Evolutionary conservation across 2,113 vertebrate genomes (phyloP).

Genomic region (Donacobius atricapilla): DNA sequence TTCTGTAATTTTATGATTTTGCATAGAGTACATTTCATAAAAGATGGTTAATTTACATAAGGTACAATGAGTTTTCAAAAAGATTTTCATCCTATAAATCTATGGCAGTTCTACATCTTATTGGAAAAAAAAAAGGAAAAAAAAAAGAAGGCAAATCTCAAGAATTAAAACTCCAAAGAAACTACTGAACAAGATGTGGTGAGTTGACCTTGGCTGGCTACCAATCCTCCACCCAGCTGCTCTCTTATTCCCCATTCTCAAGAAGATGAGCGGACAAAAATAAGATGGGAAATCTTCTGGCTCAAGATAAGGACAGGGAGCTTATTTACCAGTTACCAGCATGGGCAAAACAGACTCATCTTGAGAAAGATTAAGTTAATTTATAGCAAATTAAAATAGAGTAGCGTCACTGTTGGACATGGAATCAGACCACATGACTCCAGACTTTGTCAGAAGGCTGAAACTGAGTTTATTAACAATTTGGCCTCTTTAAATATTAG

Average conservation of each 20-base stretch:
- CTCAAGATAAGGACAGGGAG: not conserved
- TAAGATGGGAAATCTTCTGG: not conserved
- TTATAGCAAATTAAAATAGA: not conserved
- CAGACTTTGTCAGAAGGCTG: too few species aligned
- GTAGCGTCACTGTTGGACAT: too few species aligned
- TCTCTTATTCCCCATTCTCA: not conserved
- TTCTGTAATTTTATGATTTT: not conserved
- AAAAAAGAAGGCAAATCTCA: not conserved
- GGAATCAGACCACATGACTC: too few species aligned
- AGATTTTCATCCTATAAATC: not conserved
- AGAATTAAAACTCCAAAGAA: not conserved
- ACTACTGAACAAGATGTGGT: not conserved
- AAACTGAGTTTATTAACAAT: too few species aligned
- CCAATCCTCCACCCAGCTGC: not conserved
- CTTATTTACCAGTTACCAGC: not conserved
- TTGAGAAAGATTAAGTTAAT: not conserved
- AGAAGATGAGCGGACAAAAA: not conserved
- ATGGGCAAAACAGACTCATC: not conserved
- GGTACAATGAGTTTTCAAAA: not conserved
- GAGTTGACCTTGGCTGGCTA: not conserved
- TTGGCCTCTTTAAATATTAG: too few species aligned
- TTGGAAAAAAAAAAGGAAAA: not conserved
- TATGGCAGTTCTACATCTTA: not conserved
- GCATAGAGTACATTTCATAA: not conserved
- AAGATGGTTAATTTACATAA: not conserved